Conservation (phyloP, 2,113 vertebrate species). For the Silurus meridionalis region DNA sequence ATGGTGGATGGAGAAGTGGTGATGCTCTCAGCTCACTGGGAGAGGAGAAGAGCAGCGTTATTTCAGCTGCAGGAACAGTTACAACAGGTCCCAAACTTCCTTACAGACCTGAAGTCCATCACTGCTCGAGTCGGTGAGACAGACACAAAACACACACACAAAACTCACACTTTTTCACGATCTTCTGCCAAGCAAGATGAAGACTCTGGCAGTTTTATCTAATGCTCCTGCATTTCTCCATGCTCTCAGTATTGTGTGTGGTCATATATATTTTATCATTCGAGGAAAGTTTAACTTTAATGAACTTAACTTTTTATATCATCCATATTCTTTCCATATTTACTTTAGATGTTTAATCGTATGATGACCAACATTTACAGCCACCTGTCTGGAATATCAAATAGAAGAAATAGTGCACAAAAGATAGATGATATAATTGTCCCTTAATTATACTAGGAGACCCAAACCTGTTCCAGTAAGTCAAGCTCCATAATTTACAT, state of each 20-base stretch:
- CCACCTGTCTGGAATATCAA: neutral
- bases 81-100: constrained; percentile 80
- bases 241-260: neutral
- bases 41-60: constrained; percentile 80
- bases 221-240: neutral
- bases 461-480: too few species aligned
- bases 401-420: neutral
- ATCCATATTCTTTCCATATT: neutral
- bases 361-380: neutral
- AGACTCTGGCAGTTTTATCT: neutral
- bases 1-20: constrained; percentile 87
- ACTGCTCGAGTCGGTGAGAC: constrained; percentile 82
- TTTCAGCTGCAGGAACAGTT: constrained; percentile 85
- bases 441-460: too few species aligned
- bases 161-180: neutral
- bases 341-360: neutral
- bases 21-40: constrained; percentile 93
- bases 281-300: neutral
- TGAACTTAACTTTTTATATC: neutral
- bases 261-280: neutral
- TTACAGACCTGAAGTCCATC: constrained; percentile 81
- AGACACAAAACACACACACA: neutral
- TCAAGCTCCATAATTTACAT: too few species aligned
- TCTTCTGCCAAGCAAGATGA: neutral
- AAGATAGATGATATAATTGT: too few species aligned